These are phyloP conservation scores for Sinocyclocheilus rhinocerous DNA, from an alignment of 2,113 vertebrate genomes.

Conservation along the genomic window DNA sequence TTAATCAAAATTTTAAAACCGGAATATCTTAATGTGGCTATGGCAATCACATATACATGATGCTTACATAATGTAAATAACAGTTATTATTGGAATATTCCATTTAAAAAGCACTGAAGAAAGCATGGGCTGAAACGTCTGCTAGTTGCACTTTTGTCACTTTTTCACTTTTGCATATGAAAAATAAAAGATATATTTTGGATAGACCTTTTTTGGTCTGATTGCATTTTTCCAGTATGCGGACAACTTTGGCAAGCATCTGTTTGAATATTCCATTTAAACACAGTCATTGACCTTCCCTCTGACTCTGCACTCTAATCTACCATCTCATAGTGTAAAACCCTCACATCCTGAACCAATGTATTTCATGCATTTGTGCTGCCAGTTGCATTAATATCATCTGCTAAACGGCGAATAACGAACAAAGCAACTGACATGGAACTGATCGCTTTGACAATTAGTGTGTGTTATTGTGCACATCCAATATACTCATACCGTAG, in stretches of 20 bases:
- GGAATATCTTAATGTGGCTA: not conserved
- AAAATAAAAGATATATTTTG: no score
- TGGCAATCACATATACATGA: not conserved
- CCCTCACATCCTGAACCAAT: not conserved
- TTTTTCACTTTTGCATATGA: no score
- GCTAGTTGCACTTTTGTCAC: no score
- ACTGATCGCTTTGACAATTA: constrained; percentile 7
- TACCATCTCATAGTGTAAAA: not conserved
- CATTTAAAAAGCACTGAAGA: not conserved
- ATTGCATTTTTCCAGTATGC: no score
- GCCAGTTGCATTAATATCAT: not conserved
- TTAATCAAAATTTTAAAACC: not conserved
- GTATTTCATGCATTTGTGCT: not conserved
- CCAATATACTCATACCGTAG: not conserved
- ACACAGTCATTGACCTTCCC: not conserved
- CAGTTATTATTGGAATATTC: not conserved
- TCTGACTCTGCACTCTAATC: not conserved
- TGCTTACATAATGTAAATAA: not conserved
- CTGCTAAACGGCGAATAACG: not conserved
- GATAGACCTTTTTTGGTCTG: no score
- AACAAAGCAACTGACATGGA: constrained; percentile 9
- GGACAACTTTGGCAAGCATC: no score
- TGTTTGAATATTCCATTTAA: not conserved
- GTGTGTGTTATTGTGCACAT: not conserved
- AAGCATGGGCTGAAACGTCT: no score